These are phyloP conservation scores for Agrochola macilenta DNA, from an alignment of 2,888 invertebrate genomes.

Conservation along the genomic window DNA sequence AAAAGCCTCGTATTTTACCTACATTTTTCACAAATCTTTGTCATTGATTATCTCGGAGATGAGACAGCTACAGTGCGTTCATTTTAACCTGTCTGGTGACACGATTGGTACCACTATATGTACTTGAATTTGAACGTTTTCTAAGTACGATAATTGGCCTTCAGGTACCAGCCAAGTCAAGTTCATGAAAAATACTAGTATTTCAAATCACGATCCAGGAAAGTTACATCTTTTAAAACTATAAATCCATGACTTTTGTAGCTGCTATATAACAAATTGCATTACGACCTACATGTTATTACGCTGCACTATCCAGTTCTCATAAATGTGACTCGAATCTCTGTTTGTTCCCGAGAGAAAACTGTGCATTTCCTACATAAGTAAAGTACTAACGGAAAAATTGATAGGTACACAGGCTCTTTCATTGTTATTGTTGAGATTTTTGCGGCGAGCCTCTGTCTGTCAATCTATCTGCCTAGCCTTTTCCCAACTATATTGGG, in stretches of 20 bases:
- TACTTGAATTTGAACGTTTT: no score
- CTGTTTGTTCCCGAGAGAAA: constrained; percentile 49
- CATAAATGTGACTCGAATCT: constrained; percentile 59
- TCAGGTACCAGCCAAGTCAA: background rate
- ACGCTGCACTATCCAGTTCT: constrained; percentile 39
- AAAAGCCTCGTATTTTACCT: no score
- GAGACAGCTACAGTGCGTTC: no score
- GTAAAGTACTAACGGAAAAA: constrained; percentile 38
- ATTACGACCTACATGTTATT: constrained; percentile 56
- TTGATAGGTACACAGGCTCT: background rate
- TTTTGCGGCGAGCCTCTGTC: background rate
- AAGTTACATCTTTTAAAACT: constrained; percentile 28
- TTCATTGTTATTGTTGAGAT: background rate
- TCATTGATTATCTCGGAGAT: no score
- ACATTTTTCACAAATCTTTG: no score
- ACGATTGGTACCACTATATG: no score
- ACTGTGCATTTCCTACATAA: constrained; percentile 51
- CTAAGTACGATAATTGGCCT: no score
- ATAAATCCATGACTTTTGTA: constrained; percentile 50
- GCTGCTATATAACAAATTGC: constrained; percentile 46
- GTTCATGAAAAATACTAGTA: background rate
- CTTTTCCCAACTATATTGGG: no score
- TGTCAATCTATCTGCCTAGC: no score
- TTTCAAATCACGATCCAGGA: background rate
- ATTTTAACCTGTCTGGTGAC: no score